Percentiles rank a stretch among this genome's conserved stretches.
These are phyloP conservation scores for Alviniconcha marisindica DNA, from an alignment of 1,140 invertebrate genomes.

Conservation along the genomic window DNA sequence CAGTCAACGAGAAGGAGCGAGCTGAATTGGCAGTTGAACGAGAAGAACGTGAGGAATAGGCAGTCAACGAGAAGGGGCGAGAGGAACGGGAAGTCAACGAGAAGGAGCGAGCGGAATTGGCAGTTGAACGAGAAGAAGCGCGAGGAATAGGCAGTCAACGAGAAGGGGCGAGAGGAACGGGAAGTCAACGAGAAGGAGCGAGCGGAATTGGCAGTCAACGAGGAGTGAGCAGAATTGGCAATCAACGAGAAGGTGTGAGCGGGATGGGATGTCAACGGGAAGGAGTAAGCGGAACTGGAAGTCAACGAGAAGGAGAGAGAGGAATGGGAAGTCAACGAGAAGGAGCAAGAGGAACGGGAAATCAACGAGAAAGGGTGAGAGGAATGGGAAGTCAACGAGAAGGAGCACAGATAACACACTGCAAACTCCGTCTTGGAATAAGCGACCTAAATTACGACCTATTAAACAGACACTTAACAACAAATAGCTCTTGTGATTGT, in stretches of 20 bases:
- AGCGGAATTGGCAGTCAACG: neutral
- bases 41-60: neutral
- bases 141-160: neutral
- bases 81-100: neutral
- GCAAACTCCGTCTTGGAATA: no score
- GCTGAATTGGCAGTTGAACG: neutral
- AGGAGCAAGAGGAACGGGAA: no score
- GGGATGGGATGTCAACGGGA: neutral
- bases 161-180: neutral
- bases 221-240: neutral
- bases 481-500: no score
- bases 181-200: neutral
- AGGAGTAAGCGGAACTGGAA: neutral
- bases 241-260: constrained; percentile 5
- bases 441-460: no score
- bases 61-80: neutral
- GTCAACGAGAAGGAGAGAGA: neutral
- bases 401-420: no score
- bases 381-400: no score
- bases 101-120: neutral
- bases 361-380: neutral
- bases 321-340: neutral
- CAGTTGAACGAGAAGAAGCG: neutral
- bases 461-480: no score
- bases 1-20: neutral